Evolutionary conservation across 1,140 invertebrate genomes (phyloP).

Genomic region (Lepidurus arcticus): DNA sequence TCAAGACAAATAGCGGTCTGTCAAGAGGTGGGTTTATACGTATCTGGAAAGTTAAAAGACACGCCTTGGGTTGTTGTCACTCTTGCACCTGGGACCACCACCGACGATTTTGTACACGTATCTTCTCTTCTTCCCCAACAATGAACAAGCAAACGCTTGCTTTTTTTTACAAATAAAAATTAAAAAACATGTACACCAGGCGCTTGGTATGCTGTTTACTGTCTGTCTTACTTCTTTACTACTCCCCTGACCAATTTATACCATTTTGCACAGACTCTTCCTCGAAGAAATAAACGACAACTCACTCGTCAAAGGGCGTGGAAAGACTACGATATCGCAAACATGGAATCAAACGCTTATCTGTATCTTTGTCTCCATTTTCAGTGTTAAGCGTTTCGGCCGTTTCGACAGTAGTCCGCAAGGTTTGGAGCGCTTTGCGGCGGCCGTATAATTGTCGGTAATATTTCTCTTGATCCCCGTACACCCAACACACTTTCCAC

Average conservation of each 20-base stretch:
- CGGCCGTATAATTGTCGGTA: constrained; percentile 70
- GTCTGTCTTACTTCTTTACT: not conserved
- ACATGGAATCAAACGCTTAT: constrained; percentile 28
- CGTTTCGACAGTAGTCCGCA: constrained; percentile 33
- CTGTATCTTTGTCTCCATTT: constrained; percentile 20
- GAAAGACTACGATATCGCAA: constrained; percentile 18
- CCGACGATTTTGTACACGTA: not conserved
- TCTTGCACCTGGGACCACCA: constrained; percentile 17
- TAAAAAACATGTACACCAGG: too few relatives aligned
- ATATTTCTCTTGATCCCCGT: constrained; percentile 75
- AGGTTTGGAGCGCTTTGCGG: constrained; percentile 44
- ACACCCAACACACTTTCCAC: constrained; percentile 81
- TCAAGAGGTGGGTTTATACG: constrained; percentile 16
- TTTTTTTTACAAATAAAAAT: too few relatives aligned
- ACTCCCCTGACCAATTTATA: not conserved
- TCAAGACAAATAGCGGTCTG: constrained; percentile 21
- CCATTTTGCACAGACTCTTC: not conserved
- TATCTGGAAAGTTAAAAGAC: constrained; percentile 19
- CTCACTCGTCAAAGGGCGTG: not conserved
- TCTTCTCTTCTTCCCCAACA: not conserved
- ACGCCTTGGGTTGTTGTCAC: constrained; percentile 14
- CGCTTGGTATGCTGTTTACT: not conserved
- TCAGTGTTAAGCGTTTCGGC: not conserved
- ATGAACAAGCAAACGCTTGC: too few relatives aligned
- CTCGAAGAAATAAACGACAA: not conserved